Evolutionary conservation across 2,797 vertebrate species (phyloP), one percentile per base, ranked within the genome.

Genomic region (Parotocinclus haroldoi): DNA sequence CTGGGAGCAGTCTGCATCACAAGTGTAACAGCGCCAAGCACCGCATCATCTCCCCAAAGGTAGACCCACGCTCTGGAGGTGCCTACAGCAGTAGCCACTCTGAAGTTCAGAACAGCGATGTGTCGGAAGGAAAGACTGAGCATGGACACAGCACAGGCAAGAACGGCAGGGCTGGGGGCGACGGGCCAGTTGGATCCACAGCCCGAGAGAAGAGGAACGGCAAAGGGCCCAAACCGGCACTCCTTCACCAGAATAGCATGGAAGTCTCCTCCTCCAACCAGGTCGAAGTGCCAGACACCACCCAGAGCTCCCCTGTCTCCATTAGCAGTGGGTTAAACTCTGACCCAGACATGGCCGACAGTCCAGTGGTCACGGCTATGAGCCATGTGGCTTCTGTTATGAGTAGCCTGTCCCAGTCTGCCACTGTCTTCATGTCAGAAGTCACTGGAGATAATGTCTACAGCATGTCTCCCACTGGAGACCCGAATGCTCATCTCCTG

Each of bases 21-120:
- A 99, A 99, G 90, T 99, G 97, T 85, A 98, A 96, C 91, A 98
- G 96, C 83, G 95, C 96, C 92, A 99, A 99, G 87, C 97, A 99
- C 81, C 95, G 97, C 75, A 98, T 99, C 91, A 98, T 99, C 87
- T 99, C 97, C 55, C 96, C 97, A 72, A 99, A 99, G 86, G 94
- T 96, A 68, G 97, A 99, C 82, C 91, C 95, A 2, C 89, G 95
- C 81, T 83, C 90, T 27, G 80, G 79, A 38, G 80, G 94, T 78
- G 80, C 93, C 79, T 71, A 89, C 79, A 74, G 93, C 84, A 89
- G 94, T 84, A 69, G 92, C 87, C 92, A 95, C 84, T 89, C 95
- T 0, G 97, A 98, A 86, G 95, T 99, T 69, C 97, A 99, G 87
- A 98, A 99, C 89, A 99, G 96, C 0, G 96, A 99, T n/a, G 96